These are phyloP conservation scores for Stichodactyla helianthus DNA, from an alignment of 64 coral and sea anemone species.

Conservation along the genomic window DNA sequence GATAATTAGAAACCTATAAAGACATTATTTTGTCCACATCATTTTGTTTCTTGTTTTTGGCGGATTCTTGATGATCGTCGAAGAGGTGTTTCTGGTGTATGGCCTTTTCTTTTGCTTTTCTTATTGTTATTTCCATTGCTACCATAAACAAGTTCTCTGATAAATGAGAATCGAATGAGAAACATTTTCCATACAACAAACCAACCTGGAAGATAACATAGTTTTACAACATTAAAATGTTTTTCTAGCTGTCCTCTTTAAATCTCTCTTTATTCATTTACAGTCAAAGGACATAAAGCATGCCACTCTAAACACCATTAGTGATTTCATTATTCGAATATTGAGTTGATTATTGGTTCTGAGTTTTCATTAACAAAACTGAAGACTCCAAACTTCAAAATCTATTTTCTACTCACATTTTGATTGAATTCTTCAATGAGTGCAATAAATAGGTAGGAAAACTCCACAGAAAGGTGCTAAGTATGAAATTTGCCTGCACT, in stretches of 20 bases:
- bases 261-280: background rate
- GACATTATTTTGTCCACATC: background rate
- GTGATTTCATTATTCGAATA: background rate
- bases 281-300: too few species aligned
- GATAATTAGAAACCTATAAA: background rate
- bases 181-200: conserved; percentile 98
- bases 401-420: too few species aligned
- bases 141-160: conserved; percentile 91
- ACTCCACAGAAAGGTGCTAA: too few species aligned
- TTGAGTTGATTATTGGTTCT: too few species aligned
- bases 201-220: conserved; percentile 63
- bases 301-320: too few species aligned
- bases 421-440: too few species aligned
- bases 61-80: conserved; percentile 76
- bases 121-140: conserved; percentile 71
- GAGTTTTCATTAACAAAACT: too few species aligned
- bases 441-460: too few species aligned
- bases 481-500: too few species aligned
- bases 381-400: too few species aligned
- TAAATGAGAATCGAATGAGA: conserved; percentile 87
- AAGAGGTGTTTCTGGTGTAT: conserved; percentile 44
- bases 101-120: conserved; percentile 39
- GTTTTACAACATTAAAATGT: background rate
- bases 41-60: background rate
- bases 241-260: background rate